Evolutionary conservation across 2,797 vertebrate species (phyloP), one percentile per base, ranked within the genome.

Genomic region (Pseudocheirus occidentalis): DNA sequence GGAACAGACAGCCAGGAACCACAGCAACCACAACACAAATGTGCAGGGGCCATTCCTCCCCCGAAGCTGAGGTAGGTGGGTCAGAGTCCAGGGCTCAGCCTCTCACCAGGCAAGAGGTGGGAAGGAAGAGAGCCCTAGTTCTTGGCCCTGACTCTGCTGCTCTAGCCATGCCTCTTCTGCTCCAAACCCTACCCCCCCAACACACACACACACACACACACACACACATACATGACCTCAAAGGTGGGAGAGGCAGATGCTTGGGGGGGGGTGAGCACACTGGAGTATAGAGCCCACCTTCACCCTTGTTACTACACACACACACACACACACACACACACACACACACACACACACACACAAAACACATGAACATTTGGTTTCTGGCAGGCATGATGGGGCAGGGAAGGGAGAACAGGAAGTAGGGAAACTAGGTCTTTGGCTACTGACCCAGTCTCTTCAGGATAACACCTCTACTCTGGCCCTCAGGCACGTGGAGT

Each of bases 1-100:
- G 40, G 21, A 46, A 87, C 73, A 87, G 95, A 62, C 94, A 97
- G 93, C 52, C 95, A 94, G 96, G 95, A 97, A 98, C 91, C 96
- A 98, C 95, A 94, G 96, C 95, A 97, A 98, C 90, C 96, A 98
- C 94, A 95, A 95, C 92, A 96, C 96, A 94, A 97, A 93, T 97
- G 87, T 97, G 95, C 97, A 95, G 96, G 91, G 95, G 40, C 73
- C 92, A 53, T 56, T 92, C 96, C 97, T 98, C 93, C 96, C 92
- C 91, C 95, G 97, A 96, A 97, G 96, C 95, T 98, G 98, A 98
- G 98, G 98, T 98, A 98, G 97, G 98, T 96, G 92, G 97, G 96
- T 97, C 97, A 98, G 98, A 98, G 95, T 97, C 97, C 96, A 94
- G 97, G 91, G 90, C 52, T 31, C 92, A 93, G 14, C 46, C 66